phyloP scores from a whole-genome alignment of 1,140 invertebrate species.

The Stegodyphus mimosarum region DNA sequence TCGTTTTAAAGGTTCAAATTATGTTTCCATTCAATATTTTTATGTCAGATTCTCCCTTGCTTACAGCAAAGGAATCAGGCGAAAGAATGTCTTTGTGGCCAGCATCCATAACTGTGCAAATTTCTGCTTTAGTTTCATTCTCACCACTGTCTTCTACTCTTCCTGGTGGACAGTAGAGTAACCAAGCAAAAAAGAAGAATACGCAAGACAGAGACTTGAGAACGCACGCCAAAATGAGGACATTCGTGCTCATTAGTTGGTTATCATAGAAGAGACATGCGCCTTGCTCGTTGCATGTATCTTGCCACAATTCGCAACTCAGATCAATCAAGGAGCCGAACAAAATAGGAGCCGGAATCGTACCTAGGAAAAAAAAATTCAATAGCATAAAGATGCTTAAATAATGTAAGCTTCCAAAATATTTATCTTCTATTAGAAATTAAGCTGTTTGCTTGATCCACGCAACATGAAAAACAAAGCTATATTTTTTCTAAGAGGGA shows the following conservation, averaged over 20 bases:
- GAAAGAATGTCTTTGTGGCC: slow-evolving; percentile 24
- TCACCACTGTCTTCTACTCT: slow-evolving; percentile 57
- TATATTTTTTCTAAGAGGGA: no score
- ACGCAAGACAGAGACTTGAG: slow-evolving; percentile 75
- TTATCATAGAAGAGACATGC: slow-evolving; percentile 80
- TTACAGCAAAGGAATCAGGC: not conserved
- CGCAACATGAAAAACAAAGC: no score
- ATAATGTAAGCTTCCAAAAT: no score
- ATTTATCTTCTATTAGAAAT: no score
- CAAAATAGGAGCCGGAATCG: slow-evolving; percentile 61
- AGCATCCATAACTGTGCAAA: not conserved
- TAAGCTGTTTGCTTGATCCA: no score
- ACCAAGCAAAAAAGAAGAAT: slow-evolving; percentile 79
- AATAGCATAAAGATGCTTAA: no score
- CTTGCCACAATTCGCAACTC: slow-evolving; percentile 64
- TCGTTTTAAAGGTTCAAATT: not conserved
- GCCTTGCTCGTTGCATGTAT: slow-evolving; percentile 70
- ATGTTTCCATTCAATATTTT: slow-evolving; percentile 34
- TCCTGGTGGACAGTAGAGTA: slow-evolving; percentile 75
- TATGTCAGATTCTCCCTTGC: not conserved
- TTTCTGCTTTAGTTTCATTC: slow-evolving; percentile 17
- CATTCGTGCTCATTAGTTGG: slow-evolving; percentile 77
- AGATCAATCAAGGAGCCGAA: slow-evolving; percentile 62
- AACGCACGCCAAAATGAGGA: slow-evolving; percentile 71
- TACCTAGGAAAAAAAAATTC: slow-evolving; percentile 38